Percentiles rank a stretch among this genome's conserved stretches.
Conservation (phyloP, 1,140 invertebrate species). For the Lepidurus couesii region DNA sequence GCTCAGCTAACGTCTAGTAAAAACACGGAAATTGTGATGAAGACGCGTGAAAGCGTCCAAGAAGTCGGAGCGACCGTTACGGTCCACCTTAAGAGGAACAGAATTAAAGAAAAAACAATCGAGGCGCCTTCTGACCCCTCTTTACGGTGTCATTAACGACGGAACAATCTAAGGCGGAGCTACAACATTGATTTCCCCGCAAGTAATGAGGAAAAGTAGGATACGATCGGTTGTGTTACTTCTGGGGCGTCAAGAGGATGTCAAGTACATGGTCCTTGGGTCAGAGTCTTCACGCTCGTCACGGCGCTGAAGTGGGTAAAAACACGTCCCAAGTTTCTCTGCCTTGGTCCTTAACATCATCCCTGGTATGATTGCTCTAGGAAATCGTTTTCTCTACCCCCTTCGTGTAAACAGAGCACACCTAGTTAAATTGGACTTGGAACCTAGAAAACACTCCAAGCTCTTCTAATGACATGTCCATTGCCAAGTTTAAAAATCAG, state of each 20-base stretch:
- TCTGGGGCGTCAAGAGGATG: background rate
- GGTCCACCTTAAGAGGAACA: no score
- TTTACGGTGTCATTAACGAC: background rate
- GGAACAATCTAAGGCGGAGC: background rate
- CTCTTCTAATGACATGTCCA: no score
- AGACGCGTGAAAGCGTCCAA: no score
- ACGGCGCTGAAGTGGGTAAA: background rate
- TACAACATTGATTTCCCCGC: background rate
- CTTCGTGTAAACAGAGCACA: background rate
- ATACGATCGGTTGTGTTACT: background rate
- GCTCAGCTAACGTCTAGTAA: no score
- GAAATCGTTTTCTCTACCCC: background rate
- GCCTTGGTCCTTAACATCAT: background rate
- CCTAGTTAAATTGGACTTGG: no score
- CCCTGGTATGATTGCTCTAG: background rate
- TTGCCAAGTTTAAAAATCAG: no score
- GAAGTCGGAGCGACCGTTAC: no score
- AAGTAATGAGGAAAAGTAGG: slow-evolving; percentile 2
- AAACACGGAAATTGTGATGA: no score
- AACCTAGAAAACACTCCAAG: no score
- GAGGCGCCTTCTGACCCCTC: background rate
- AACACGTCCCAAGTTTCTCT: background rate
- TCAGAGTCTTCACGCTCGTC: slow-evolving; percentile 10
- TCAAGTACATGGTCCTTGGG: background rate
- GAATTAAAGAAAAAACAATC: no score